Evolutionary conservation across 2,113 vertebrate species (phyloP).

Genomic region (Platanista minor): DNA sequence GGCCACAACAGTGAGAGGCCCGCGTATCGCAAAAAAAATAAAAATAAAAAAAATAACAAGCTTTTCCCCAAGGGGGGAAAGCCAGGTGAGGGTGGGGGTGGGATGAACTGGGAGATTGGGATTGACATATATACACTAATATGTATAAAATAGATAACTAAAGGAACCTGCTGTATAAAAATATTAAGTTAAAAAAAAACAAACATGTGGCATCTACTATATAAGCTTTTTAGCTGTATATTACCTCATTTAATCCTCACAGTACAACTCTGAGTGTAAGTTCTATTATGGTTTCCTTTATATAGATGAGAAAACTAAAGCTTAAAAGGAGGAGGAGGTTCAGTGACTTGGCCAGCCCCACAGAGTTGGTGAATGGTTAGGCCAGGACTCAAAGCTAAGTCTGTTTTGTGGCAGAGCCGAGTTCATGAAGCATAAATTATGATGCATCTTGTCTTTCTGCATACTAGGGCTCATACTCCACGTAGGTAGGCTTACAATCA

Average conservation of each 20-base stretch:
- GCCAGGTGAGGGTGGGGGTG: too few species aligned
- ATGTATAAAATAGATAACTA: too few species aligned
- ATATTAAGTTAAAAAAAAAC: background rate
- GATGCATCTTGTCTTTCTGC: background rate
- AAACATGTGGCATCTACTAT: background rate
- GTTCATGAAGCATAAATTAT: background rate
- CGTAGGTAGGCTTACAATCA: background rate
- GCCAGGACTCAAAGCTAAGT: background rate
- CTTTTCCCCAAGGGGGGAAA: too few species aligned
- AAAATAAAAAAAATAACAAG: background rate
- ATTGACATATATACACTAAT: too few species aligned
- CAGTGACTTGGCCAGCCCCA: background rate
- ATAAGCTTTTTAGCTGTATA: background rate
- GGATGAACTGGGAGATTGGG: too few species aligned
- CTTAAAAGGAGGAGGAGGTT: background rate
- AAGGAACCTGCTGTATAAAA: too few species aligned
- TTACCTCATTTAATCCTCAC: background rate
- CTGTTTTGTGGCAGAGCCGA: background rate
- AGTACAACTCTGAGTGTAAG: background rate
- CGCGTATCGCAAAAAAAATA: too few species aligned
- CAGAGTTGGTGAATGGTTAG: background rate
- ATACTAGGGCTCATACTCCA: background rate
- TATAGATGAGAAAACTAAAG: background rate
- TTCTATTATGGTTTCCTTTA: background rate
- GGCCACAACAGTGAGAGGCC: too few species aligned